phyloP scores from a whole-genome alignment of 2,888 invertebrate species.

The Polyommatus iphigenia region DNA sequence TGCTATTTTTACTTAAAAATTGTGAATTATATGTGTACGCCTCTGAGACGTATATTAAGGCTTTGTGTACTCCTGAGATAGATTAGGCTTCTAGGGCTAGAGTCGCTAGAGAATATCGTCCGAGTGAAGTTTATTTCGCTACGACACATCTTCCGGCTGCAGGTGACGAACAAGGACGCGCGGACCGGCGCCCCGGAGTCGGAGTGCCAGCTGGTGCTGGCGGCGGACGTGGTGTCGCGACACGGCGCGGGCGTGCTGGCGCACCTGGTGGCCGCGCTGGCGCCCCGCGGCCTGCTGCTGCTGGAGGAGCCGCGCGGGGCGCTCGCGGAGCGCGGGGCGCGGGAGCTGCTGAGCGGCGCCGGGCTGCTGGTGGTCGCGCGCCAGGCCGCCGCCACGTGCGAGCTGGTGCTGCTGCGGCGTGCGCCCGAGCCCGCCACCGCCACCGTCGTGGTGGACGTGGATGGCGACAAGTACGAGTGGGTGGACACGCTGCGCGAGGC shows the following conservation, averaged over 20 bases:
- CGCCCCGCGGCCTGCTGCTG: slow-evolving; percentile 85
- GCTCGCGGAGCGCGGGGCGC: slow-evolving; percentile 61
- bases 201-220: slow-evolving; percentile 85
- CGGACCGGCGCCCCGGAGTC: slow-evolving; percentile 80
- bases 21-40: too few relatives aligned
- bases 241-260: slow-evolving; percentile 76
- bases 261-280: slow-evolving; percentile 82
- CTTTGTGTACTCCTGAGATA: too few relatives aligned
- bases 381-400: slow-evolving; percentile 79
- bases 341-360: slow-evolving; percentile 55
- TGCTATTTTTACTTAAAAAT: too few relatives aligned
- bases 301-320: slow-evolving; percentile 83
- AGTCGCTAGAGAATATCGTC: background rate
- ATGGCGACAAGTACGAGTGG: slow-evolving; percentile 88
- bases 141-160: background rate
- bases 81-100: too few relatives aligned
- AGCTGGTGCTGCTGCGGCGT: slow-evolving; percentile 85
- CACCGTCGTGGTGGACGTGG: slow-evolving; percentile 82
- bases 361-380: slow-evolving; percentile 56
- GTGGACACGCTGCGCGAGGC: slow-evolving; percentile 89
- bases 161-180: slow-evolving; percentile 79
- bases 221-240: slow-evolving; percentile 82
- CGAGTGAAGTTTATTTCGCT: background rate
- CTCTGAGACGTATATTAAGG: too few relatives aligned
- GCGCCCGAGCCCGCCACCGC: slow-evolving; percentile 63